Evolutionary conservation across 2,113 vertebrate genomes (phyloP), one percentile per base, ranked within the genome.

Genomic region (Oxygymnocypris stewartii): DNA sequence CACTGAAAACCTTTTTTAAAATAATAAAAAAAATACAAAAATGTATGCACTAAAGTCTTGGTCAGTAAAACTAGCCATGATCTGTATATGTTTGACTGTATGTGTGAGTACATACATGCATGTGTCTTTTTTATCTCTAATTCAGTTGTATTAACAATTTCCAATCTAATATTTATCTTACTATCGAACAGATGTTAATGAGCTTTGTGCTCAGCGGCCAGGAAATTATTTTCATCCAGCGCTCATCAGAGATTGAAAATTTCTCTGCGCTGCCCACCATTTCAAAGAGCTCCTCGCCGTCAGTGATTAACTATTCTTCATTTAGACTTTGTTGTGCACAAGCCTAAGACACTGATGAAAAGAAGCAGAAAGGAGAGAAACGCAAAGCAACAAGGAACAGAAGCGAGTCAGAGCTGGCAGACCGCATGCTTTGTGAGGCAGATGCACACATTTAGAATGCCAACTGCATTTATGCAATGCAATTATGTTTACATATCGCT

Each of bases 401-500:
- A 85, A 78, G 49, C 47, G 67, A 67, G 40, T 82, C 77, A 80
- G 84, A 84, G 82, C 78, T 67, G 85, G 54, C 82, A 63, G 59
- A 79, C 35, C 5, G 47, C 73, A 63, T 18, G 75, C 80, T 80
- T 83, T 85, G 57, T 82, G 76, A 88, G 86, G 87, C 84, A 81
- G 81, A 90, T 88, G 63, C 71, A 87, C 51, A 79, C 65, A 79
- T 82, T 86, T 42, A 54, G 67, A 87, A 76, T 67, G 25, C 59
- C 69, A 37, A 76, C 67, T 71, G 74, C 85, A 65, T 87, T 88
- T 88, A 75, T 85, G 82, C 86, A 86, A 88, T 90, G 85, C 54
- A 87, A 65, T 90, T 87, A 87, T 76, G 83, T 89, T 90, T 82
- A 79, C 88, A 89, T 88, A 80, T 87, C 42, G 14, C 67, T 40